Evolutionary conservation across 2,113 vertebrate species (phyloP).

Genomic region (Labrus mixtus): DNA sequence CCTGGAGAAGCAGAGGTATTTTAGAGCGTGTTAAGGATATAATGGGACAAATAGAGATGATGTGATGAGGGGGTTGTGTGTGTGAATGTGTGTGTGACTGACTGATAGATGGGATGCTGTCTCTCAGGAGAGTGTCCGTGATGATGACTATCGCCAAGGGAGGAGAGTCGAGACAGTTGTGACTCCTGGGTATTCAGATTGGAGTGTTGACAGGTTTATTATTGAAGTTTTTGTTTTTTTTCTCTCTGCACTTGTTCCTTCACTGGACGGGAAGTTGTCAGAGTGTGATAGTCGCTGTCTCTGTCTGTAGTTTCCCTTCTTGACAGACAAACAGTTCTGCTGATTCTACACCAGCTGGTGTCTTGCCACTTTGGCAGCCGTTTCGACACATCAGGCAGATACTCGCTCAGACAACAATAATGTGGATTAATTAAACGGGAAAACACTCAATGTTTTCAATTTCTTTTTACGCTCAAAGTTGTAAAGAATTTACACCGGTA

Average conservation of each 20-base stretch:
- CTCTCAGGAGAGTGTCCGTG: constrained; percentile 62
- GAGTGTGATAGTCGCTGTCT: constrained; percentile 48
- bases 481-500: constrained; percentile 32
- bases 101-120: constrained; percentile 70
- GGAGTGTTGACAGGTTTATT: constrained; percentile 80
- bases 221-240: constrained; percentile 60
- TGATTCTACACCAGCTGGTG: constrained; percentile 51
- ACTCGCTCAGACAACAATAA: constrained; percentile 19
- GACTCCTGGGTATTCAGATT: constrained; percentile 75
- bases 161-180: constrained; percentile 62
- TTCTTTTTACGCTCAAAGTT: constrained; percentile 37
- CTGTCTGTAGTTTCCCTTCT: constrained; percentile 45
- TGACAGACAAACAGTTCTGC: constrained; percentile 58
- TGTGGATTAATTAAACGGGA: constrained; percentile 43
- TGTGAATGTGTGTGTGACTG: constrained; percentile 32
- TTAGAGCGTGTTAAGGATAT: constrained; percentile 67
- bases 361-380: constrained; percentile 38
- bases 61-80: constrained; percentile 44
- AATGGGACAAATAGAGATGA: constrained; percentile 71
- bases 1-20: constrained; percentile 56
- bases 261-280: constrained; percentile 42
- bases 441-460: constrained; percentile 15
- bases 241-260: constrained; percentile 5
- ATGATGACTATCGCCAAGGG: constrained; percentile 67
- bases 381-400: constrained; percentile 24